Evolutionary conservation across 2,888 invertebrate genomes (phyloP).

Genomic region (Imbricaverruca yamaguchii): DNA sequence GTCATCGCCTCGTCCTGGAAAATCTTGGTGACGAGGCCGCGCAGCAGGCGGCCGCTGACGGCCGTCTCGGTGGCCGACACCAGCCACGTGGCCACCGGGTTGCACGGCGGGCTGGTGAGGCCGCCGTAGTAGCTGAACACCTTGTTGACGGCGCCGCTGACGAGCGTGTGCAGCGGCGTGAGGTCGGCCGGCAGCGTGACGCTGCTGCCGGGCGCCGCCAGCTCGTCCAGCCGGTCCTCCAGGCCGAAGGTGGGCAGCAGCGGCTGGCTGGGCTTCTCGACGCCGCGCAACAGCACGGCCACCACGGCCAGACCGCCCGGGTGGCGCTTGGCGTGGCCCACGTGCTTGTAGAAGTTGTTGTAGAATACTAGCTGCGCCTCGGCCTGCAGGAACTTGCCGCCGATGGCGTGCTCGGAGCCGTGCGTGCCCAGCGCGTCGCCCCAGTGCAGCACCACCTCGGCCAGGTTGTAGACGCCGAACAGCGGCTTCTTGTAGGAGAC

Average conservation of each 20-base stretch:
- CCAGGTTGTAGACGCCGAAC: slow-evolving; percentile 3
- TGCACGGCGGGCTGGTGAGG: slow-evolving; percentile 8
- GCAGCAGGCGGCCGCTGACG: not conserved
- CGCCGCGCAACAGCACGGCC: not conserved
- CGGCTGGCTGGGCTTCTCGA: too few species aligned
- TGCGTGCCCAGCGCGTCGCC: not conserved
- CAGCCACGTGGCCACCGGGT: slow-evolving; percentile 4
- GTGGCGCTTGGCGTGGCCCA: not conserved
- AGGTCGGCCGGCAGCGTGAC: not conserved
- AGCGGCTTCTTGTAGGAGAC: slow-evolving; percentile 17
- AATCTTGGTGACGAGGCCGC: not conserved
- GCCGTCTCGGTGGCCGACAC: not conserved
- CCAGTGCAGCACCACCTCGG: not conserved
- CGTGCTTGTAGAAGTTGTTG: not conserved
- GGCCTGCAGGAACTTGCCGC: not conserved
- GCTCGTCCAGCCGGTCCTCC: not conserved
- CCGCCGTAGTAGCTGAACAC: slow-evolving; percentile 4
- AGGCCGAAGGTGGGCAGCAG: not conserved
- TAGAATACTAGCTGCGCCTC: slow-evolving; percentile 9
- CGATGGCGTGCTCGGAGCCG: slow-evolving; percentile 11
- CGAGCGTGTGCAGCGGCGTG: not conserved
- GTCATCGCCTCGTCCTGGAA: not conserved
- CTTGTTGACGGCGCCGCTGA: not conserved
- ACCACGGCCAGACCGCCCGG: not conserved
- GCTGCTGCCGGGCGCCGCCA: not conserved